phyloP scores from a whole-genome alignment of 2,797 vertebrate genomes.

The Oreortyx pictus region DNA sequence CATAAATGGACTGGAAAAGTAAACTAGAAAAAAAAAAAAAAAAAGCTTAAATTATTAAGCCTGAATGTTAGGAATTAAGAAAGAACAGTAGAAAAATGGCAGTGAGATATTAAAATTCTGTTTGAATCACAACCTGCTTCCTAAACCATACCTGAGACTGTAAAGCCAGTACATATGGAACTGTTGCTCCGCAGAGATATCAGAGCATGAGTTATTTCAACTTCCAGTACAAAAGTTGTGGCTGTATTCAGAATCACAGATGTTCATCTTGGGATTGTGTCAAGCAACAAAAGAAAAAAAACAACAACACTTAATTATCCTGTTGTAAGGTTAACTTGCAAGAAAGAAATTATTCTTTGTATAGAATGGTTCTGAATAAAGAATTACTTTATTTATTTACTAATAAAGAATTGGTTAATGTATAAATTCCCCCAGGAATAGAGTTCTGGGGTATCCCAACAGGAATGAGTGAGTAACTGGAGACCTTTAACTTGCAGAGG shows the following conservation, averaged over 20 bases:
- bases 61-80: background rate
- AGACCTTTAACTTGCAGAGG: background rate
- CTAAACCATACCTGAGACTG: background rate
- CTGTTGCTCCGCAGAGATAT: background rate
- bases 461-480: background rate
- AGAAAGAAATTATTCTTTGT: background rate
- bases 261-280: background rate
- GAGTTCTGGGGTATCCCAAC: background rate
- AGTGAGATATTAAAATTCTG: background rate
- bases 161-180: background rate
- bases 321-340: background rate
- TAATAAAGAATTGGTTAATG: background rate
- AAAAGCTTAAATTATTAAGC: slow-evolving; percentile 3
- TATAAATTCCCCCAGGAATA: background rate
- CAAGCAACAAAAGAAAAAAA: background rate
- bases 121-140: background rate
- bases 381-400: background rate
- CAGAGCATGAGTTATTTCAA: background rate
- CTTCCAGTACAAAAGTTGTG: background rate
- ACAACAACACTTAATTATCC: background rate
- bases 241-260: background rate
- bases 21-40: background rate
- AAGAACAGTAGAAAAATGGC: background rate
- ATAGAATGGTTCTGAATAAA: background rate
- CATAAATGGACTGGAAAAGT: slow-evolving; percentile 5